Evolutionary conservation across 2,888 invertebrate species (phyloP).

Genomic region (Congeria kusceri): DNA sequence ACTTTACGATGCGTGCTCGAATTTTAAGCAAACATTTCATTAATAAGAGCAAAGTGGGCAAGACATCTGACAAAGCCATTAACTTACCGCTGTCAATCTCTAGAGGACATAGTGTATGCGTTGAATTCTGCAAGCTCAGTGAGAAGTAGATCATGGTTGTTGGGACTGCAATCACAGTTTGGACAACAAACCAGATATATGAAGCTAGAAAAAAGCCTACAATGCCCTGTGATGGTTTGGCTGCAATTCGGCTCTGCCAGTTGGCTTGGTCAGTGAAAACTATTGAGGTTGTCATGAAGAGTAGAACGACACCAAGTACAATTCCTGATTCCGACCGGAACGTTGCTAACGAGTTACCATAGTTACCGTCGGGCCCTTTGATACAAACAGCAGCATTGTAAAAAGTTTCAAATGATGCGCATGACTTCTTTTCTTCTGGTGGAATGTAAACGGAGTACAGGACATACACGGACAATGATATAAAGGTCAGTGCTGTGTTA

Average conservation of each 20-base stretch:
- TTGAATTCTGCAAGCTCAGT: constrained; percentile 56
- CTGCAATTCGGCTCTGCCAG: constrained; percentile 83
- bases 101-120: constrained; percentile 24
- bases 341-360: constrained; percentile 69
- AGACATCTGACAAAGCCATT: too few species aligned
- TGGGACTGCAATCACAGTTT: constrained; percentile 75
- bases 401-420: constrained; percentile 59
- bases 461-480: constrained; percentile 73
- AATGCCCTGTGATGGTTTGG: constrained; percentile 80
- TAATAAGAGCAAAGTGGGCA: too few species aligned
- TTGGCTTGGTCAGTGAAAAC: constrained; percentile 79
- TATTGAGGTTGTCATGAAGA: constrained; percentile 65
- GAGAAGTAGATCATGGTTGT: constrained; percentile 70
- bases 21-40: too few species aligned
- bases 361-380: constrained; percentile 71
- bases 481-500: constrained; percentile 77
- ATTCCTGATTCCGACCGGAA: constrained; percentile 72
- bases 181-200: constrained; percentile 80
- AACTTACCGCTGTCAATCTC: constrained; percentile 45
- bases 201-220: constrained; percentile 79
- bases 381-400: constrained; percentile 69
- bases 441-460: constrained; percentile 66
- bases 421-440: constrained; percentile 33
- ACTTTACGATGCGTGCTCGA: too few species aligned
- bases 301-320: constrained; percentile 69